Conservation (phyloP, 2,113 vertebrate species). For the Austrofundulus limnaeus region DNA sequence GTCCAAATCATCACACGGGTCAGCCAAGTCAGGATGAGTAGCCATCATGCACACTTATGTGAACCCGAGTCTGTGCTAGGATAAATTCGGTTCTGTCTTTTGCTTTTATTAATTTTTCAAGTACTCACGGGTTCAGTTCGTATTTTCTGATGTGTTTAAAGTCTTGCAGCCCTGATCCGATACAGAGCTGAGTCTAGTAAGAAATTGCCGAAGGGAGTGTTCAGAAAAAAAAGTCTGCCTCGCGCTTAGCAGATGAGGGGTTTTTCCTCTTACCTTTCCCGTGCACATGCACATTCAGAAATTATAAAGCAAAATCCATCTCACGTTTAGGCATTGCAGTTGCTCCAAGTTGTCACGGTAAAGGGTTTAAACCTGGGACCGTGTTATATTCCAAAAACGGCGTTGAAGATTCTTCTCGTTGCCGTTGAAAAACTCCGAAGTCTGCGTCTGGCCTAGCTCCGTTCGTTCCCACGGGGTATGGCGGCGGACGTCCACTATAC, state of each 20-base stretch:
- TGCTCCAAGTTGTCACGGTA: neutral
- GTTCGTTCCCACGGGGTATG: neutral
- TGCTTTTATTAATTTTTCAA: too few relatives aligned
- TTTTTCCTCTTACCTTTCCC: neutral
- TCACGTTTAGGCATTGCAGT: neutral
- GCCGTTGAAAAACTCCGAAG: neutral
- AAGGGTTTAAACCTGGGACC: neutral
- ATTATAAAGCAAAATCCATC: neutral
- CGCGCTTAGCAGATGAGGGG: neutral
- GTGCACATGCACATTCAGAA: neutral
- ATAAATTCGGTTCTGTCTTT: neutral
- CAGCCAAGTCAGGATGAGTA: conserved; percentile 3
- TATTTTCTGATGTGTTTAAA: neutral
- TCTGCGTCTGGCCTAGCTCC: neutral
- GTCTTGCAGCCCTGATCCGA: neutral
- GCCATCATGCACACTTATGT: neutral
- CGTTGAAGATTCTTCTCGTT: neutral
- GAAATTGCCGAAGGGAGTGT: neutral
- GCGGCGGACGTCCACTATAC: neutral
- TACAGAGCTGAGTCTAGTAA: neutral
- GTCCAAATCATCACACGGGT: neutral
- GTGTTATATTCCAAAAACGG: conserved; percentile 1
- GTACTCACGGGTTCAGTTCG: neutral
- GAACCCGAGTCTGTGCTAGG: neutral
- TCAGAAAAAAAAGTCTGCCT: neutral